A percentile compares a stretch with the other conserved stretches of the same genome.
Evolutionary conservation across 2,888 invertebrate genomes (phyloP).

Genomic region (Meloe dianella): DNA sequence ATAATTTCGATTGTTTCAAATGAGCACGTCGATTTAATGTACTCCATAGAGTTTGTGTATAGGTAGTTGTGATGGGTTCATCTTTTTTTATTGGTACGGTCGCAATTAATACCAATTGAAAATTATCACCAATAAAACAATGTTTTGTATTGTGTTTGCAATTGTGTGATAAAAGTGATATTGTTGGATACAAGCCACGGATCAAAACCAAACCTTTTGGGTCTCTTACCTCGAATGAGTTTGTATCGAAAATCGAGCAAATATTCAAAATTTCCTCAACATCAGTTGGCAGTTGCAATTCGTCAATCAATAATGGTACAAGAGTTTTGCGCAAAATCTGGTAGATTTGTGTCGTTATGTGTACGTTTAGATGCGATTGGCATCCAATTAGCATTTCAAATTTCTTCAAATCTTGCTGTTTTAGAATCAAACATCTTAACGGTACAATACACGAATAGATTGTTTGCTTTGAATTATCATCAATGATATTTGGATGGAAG

Average conservation of each 20-base stretch:
- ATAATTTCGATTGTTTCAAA: slow-evolving; percentile 68
- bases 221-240: slow-evolving; percentile 71
- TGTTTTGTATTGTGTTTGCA: slow-evolving; percentile 76
- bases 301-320: slow-evolving; percentile 67
- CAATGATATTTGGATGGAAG: slow-evolving; percentile 64
- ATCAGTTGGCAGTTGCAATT: slow-evolving; percentile 63
- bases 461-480: slow-evolving; percentile 61
- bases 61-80: slow-evolving; percentile 69
- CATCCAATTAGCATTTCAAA: slow-evolving; percentile 63
- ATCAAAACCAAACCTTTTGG: slow-evolving; percentile 61
- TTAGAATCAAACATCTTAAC: slow-evolving; percentile 68
- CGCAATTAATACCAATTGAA: slow-evolving; percentile 67
- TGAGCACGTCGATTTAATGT: slow-evolving; percentile 68
- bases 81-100: slow-evolving; percentile 71
- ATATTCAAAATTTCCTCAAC: slow-evolving; percentile 67
- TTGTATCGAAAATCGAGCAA: slow-evolving; percentile 75
- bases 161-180: slow-evolving; percentile 73
- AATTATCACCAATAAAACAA: slow-evolving; percentile 65
- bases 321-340: slow-evolving; percentile 66
- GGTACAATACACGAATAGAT: slow-evolving; percentile 73
- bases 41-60: slow-evolving; percentile 72
- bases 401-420: slow-evolving; percentile 62
- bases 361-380: slow-evolving; percentile 68
- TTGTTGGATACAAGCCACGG: slow-evolving; percentile 68
- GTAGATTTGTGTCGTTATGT: slow-evolving; percentile 67